These are phyloP conservation scores for Tribolium castaneum DNA, from an alignment of 1,140 invertebrate species.

Conservation along the genomic window DNA sequence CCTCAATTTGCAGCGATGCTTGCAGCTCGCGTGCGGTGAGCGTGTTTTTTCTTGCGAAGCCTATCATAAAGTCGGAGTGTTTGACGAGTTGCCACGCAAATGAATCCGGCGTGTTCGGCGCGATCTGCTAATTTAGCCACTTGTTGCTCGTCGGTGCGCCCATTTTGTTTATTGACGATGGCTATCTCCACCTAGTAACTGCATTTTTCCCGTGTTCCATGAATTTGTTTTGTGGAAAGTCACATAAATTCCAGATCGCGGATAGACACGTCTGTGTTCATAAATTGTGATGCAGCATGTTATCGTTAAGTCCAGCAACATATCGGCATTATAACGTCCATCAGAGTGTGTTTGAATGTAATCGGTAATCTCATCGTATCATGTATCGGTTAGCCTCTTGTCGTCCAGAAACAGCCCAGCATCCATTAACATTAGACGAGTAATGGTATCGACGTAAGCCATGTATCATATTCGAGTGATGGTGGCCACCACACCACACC, in stretches of 20 bases:
- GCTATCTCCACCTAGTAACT: constrained; percentile 8
- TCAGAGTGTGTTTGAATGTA: constrained; percentile 49
- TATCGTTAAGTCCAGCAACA: constrained; percentile 48
- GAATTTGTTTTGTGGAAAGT: constrained; percentile 34
- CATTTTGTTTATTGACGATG: constrained; percentile 31
- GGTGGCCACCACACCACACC: constrained; percentile 26
- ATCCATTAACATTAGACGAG: constrained; percentile 46
- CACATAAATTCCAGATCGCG: constrained; percentile 27
- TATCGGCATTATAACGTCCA: constrained; percentile 51
- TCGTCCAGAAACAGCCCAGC: constrained; percentile 41
- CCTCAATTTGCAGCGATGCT: too few relatives aligned
- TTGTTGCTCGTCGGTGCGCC: constrained; percentile 27
- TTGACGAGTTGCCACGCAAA: constrained; percentile 6
- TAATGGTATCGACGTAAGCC: constrained; percentile 46
- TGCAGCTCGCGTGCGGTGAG: neutral
- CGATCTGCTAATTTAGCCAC: constrained; percentile 34
- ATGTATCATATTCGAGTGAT: constrained; percentile 41
- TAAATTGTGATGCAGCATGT: constrained; percentile 44
- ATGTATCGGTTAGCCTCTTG: constrained; percentile 44
- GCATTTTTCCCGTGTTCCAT: constrained; percentile 31
- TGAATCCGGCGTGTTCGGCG: constrained; percentile 16
- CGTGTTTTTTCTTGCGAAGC: neutral
- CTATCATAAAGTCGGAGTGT: neutral
- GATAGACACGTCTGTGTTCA: constrained; percentile 45
- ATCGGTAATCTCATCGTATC: constrained; percentile 48